These are phyloP conservation scores for Sminthopsis crassicaudata DNA, from an alignment of 2,113 vertebrate species.

Conservation along the genomic window DNA sequence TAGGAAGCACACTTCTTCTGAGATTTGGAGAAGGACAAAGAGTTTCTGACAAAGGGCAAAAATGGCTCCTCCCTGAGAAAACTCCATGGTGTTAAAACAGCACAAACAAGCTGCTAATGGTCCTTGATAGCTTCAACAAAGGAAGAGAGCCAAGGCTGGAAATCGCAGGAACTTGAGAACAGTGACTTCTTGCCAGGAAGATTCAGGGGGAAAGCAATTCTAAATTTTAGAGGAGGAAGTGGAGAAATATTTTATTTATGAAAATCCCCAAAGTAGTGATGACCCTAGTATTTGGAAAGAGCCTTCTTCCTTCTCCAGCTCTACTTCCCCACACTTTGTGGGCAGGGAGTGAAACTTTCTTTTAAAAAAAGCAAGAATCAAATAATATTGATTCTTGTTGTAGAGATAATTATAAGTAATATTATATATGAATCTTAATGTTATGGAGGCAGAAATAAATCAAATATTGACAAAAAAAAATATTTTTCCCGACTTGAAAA, in stretches of 20 bases:
- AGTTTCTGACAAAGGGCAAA: neutral
- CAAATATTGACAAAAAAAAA: neutral
- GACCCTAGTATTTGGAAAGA: accelerated
- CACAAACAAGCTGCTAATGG: neutral
- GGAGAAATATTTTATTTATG: accelerated
- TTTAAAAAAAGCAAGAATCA: neutral
- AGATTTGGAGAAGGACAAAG: neutral
- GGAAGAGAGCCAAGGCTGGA: neutral
- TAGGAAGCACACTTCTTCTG: neutral
- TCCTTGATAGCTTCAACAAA: neutral
- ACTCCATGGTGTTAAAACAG: no score
- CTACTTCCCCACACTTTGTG: neutral
- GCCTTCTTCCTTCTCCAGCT: neutral
- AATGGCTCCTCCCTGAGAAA: neutral
- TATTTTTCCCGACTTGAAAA: neutral
- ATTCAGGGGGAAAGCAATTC: accelerated
- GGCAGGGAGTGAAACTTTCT: neutral
- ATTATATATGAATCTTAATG: neutral
- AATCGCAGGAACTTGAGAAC: neutral
- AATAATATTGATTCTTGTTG: neutral
- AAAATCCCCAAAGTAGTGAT: neutral
- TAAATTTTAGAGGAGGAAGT: accelerated
- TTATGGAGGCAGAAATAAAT: neutral
- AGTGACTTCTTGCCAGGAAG: no score
- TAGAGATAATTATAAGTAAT: neutral